Percentiles rank a stretch among this genome's conserved stretches.
These are phyloP conservation scores for Montipora capitata DNA, from an alignment of 92 coral and sea anemone species.

Conservation along the genomic window DNA sequence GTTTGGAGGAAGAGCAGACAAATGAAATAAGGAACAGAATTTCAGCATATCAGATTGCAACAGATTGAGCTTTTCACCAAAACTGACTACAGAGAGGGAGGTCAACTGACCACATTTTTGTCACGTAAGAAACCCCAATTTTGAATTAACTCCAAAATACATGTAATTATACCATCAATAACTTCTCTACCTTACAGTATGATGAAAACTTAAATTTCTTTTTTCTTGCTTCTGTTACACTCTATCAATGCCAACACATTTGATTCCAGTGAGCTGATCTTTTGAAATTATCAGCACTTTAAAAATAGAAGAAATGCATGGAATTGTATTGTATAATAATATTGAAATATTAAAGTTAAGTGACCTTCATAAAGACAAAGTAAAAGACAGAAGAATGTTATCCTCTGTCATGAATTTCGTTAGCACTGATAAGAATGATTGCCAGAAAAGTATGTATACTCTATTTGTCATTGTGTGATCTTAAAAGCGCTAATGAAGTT, in stretches of 20 bases:
- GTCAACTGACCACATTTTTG: background rate
- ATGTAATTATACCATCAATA: no score
- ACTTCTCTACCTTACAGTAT: background rate
- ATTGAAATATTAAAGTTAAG: no score
- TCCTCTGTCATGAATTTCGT: background rate
- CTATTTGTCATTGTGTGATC: no score
- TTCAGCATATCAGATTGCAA: slow-evolving; percentile 29
- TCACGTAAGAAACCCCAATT: no score
- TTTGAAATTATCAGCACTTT: background rate
- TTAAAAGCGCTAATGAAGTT: no score
- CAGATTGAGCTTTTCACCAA: background rate
- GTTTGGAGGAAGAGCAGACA: background rate
- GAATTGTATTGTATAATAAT: background rate
- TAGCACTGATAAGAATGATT: background rate
- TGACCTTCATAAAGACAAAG: background rate
- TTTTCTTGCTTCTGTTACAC: background rate
- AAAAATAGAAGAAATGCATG: background rate
- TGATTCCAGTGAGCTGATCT: background rate
- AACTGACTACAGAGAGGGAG: slow-evolving; percentile 9
- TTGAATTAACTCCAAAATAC: no score
- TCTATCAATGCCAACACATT: no score
- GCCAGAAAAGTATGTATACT: no score
- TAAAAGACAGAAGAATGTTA: background rate
- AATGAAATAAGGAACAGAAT: slow-evolving; percentile 31
- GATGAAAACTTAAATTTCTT: background rate